Base-by-base conservation (phyloP, 2,888 invertebrate species). In the Pyrgus malvae region DNA sequence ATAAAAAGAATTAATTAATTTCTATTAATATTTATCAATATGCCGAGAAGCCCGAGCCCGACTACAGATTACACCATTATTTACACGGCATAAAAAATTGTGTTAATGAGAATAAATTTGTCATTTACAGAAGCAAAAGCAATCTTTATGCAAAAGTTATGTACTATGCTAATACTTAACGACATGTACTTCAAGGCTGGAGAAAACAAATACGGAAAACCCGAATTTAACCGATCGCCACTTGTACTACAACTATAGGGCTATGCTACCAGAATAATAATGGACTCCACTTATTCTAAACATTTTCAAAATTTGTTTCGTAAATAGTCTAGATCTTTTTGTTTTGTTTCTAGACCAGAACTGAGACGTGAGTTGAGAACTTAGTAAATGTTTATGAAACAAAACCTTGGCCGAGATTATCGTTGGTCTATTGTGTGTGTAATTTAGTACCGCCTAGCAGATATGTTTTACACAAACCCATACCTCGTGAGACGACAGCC, bases 361-460 rank as follows among this genome's bases (percentile, higher is more conserved):
- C 64, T 63, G 61, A 60, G 67, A 77, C 73, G 72, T 68, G 71
- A 64, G 61, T 58, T 64, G 87, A 82, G 84, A 87, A 62, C 63
- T 70, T 83, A 83, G 68, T 37, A 29, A 44, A 44, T 49, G 72
- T 81, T 86, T 83, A 78, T 79, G 82, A 78, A 85, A 85, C 74
- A 70, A 58, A 72, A 67, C 89, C 88, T 86, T 89, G 89, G 70
- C 87, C 84, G 71, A 78, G 64, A 77, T 83, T 68, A 72, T 70
- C 57, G 61, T 65, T 59, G 66, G 49, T 55, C 40, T 51, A 51
- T 51, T 44, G 42, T 51, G 37, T 51, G 2, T 56, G 57, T 59
- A 48, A 58, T 57, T 59, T 54, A 51, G 54, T 59, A 59, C 59
- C 53, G 59, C 41, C 57, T 49, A 56, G 58, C 42, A 61, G 56